Conservation (phyloP, 2,888 invertebrate species). For the Drosophila conformis region DNA sequence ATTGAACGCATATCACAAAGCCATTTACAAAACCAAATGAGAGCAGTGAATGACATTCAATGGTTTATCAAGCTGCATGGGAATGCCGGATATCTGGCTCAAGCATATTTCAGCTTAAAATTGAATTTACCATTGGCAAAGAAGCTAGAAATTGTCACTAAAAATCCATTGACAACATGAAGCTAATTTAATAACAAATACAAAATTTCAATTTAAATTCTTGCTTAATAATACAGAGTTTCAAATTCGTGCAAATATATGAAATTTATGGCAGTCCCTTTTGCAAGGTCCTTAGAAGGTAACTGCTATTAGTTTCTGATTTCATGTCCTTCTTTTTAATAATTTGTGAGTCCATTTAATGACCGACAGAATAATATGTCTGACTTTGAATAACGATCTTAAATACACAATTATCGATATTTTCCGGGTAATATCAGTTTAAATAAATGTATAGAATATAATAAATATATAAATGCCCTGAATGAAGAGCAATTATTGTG, state of each 20-base stretch:
- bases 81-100: background rate
- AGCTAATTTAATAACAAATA: background rate
- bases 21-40: conserved; percentile 5
- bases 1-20: conserved; percentile 15
- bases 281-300: background rate
- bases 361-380: background rate
- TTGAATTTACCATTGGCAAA: background rate
- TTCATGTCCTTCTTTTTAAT: background rate
- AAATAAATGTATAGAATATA: background rate
- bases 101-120: background rate
- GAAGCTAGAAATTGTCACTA: background rate
- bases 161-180: background rate
- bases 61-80: background rate
- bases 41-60: conserved; percentile 7
- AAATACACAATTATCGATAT: background rate
- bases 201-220: too few species aligned
- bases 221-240: background rate
- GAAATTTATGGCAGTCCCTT: background rate
- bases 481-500: background rate
- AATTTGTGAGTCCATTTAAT: background rate
- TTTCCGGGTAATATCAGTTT: background rate
- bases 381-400: background rate
- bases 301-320: background rate
- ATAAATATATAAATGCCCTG: background rate
- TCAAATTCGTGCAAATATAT: background rate